These are phyloP conservation scores for Scophthalmus maximus DNA, from an alignment of 2,113 vertebrate species.

Conservation along the genomic window DNA sequence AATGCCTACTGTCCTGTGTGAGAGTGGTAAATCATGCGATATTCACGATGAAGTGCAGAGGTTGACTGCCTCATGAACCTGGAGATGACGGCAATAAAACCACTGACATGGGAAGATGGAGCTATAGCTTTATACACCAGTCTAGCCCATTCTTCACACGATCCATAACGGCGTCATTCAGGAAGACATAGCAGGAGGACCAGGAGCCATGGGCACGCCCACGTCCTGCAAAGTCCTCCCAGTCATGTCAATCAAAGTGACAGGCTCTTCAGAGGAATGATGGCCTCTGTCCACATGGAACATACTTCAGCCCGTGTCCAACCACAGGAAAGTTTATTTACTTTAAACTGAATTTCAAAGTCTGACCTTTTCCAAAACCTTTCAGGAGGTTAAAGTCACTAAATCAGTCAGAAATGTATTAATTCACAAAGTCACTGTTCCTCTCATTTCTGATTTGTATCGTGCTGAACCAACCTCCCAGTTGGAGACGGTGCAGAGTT, in stretches of 20 bases:
- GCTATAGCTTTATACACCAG: slow-evolving; percentile 38
- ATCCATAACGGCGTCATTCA: slow-evolving; percentile 24
- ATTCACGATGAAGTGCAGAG: slow-evolving; percentile 26
- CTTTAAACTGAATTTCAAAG: slow-evolving; percentile 41
- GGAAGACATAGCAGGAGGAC: slow-evolving; percentile 28
- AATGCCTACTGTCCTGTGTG: not conserved
- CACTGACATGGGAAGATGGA: slow-evolving; percentile 49
- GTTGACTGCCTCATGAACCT: slow-evolving; percentile 46
- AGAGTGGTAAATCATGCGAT: slow-evolving; percentile 35
- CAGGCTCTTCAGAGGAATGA: slow-evolving; percentile 46
- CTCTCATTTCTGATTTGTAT: slow-evolving; percentile 12
- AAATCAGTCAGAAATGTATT: slow-evolving; percentile 16
- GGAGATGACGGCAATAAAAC: slow-evolving; percentile 65
- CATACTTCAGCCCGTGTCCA: slow-evolving; percentile 44
- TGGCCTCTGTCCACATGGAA: slow-evolving; percentile 34
- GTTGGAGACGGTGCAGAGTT: slow-evolving; percentile 24
- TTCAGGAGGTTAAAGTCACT: slow-evolving; percentile 25
- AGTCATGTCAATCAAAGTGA: slow-evolving; percentile 59
- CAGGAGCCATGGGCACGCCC: slow-evolving; percentile 29
- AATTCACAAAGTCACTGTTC: slow-evolving; percentile 15
- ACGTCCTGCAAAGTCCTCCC: slow-evolving; percentile 27
- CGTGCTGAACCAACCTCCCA: slow-evolving; percentile 9
- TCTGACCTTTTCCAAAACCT: slow-evolving; percentile 2
- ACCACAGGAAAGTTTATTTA: slow-evolving; percentile 18
- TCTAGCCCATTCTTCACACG: slow-evolving; percentile 42